Conservation (phyloP, 2,888 invertebrate genomes). For the Hypomecis atomaria region DNA sequence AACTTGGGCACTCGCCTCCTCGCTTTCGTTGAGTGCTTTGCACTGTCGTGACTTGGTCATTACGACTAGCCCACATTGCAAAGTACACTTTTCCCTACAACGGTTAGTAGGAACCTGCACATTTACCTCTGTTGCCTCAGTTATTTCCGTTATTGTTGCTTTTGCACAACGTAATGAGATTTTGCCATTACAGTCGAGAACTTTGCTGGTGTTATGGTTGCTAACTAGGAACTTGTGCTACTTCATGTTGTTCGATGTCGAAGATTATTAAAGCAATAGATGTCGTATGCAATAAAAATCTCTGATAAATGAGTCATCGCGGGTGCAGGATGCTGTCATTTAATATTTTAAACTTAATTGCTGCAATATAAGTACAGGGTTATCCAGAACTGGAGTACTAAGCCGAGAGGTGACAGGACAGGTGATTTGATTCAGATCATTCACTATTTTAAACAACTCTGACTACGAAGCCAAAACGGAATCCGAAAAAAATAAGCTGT, state of each 20-base stretch:
- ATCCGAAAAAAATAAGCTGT: no score
- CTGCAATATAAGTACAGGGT: no score
- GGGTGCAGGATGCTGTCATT: no score
- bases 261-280: no score
- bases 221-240: slow-evolving; percentile 6
- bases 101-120: slow-evolving; percentile 44
- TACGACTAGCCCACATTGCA: slow-evolving; percentile 63
- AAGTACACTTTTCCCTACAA: slow-evolving; percentile 56
- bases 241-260: slow-evolving; percentile 4
- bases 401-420: no score
- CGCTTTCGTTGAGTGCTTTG: slow-evolving; percentile 54
- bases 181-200: slow-evolving; percentile 32
- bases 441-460: no score
- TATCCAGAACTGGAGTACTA: no score
- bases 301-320: no score
- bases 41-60: slow-evolving; percentile 61
- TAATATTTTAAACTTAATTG: no score
- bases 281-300: no score
- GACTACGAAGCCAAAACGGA: no score
- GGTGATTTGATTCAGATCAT: no score
- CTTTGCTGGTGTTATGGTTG: slow-evolving; percentile 11
- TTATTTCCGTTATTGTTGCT: slow-evolving; percentile 45
- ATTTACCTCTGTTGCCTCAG: slow-evolving; percentile 41
- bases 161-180: slow-evolving; percentile 37
- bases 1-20: slow-evolving; percentile 35